Base-by-base conservation (phyloP, 1,140 invertebrate genomes). In the Neodiprion lecontei region DNA sequence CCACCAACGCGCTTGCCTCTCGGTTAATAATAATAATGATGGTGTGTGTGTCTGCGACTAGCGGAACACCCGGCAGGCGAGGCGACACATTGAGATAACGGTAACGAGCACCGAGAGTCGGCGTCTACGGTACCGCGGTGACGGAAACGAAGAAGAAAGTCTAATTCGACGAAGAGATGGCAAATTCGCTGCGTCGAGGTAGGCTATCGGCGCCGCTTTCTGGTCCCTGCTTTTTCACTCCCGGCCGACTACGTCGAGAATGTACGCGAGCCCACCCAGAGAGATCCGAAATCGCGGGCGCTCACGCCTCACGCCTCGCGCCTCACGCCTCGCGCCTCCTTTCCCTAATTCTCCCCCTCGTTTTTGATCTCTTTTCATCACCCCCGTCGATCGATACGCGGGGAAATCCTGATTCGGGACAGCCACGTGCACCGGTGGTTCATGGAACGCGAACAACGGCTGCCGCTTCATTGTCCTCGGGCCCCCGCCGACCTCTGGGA, bases 311-410 rank as follows among this genome's bases (percentile, higher is more conserved):
- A 61, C 53, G 53, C 53, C 70, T 69, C 78, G 75, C 70, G 70
- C 71, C 70, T 75, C 74, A 78, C 78, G 71, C 9, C 74, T 78
- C 81, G 78, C 5, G 5, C 5, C 1, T 7, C 5, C 28, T 7
- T 40, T 40, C 28, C 5, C 28, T 40, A 40, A 40, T 40, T 40
- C 28, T 40, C 28, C 28, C 28, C 28, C 28, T 40, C 28, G 28
- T 40, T 40, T n/a, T 66, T 7, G n/a, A 66, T 66, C 9, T 47
- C 71, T 73, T 75, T 69, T 76, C 73, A 67, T 78, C 67, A 76
- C 73, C 75, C 72, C 72, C 72, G 65, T 74, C 73, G 17, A 17
- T 9, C 23, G 23, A 28, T 48, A 21, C 12, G 70, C 70, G 50
- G 21, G 48, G 48, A 48, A 71, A 53, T 49, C 50, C 50, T 71